A percentile compares a stretch with the other conserved stretches of the same genome.
These are phyloP conservation scores for Pao palembangensis DNA, from an alignment of 2,113 vertebrate species.

Conservation along the genomic window DNA sequence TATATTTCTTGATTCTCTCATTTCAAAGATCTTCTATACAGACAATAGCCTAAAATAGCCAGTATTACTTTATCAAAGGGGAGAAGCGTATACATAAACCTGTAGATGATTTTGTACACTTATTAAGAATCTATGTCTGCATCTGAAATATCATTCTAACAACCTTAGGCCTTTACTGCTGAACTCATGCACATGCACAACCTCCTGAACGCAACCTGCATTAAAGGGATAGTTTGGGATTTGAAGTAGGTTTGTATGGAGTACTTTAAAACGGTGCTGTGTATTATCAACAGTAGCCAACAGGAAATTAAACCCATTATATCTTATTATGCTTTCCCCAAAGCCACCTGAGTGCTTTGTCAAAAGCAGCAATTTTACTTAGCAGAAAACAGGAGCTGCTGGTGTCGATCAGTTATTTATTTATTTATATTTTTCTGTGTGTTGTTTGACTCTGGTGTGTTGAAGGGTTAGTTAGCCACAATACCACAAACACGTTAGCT, in stretches of 20 bases:
- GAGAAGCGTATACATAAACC: no score
- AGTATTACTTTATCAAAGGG: no score
- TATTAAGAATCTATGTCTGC: no score
- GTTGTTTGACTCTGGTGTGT: not conserved
- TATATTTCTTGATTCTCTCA: no score
- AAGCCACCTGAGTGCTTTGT: not conserved
- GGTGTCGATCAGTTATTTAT: not conserved
- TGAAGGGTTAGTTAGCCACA: not conserved
- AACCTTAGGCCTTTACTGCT: no score
- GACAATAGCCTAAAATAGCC: no score
- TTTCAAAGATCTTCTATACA: no score
- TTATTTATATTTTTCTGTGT: not conserved
- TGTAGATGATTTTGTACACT: no score
- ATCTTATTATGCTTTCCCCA: not conserved
- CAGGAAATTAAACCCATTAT: not conserved
- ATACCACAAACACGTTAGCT: not conserved
- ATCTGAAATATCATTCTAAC: no score
- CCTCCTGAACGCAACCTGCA: not conserved
- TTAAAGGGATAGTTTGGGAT: not conserved
- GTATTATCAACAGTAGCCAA: not conserved
- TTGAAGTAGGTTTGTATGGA: not conserved
- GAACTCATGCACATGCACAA: not conserved
- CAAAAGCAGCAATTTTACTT: not conserved
- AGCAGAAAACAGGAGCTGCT: slow-evolving; percentile 1
- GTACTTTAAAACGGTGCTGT: not conserved